These are phyloP conservation scores for Pteromalus puparum DNA, from an alignment of 1,140 invertebrate genomes.

Conservation along the genomic window DNA sequence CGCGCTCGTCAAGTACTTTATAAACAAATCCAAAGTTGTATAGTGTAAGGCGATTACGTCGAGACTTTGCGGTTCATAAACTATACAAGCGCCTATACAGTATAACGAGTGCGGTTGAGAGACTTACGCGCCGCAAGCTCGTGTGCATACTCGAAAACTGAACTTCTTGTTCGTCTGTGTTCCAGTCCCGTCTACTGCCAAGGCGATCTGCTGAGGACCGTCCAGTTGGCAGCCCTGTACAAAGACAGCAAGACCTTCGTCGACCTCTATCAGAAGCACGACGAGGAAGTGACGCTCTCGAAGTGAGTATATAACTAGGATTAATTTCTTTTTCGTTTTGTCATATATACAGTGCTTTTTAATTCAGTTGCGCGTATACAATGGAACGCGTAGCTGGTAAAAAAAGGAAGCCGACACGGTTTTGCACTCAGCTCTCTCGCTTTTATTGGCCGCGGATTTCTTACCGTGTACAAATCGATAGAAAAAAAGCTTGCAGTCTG, in stretches of 20 bases:
- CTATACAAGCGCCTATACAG: too few relatives aligned
- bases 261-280: slow-evolving; percentile 86
- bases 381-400: neutral
- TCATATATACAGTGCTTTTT: neutral
- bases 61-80: too few relatives aligned
- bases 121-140: too few relatives aligned
- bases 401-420: slow-evolving; percentile 3
- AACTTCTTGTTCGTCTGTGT: slow-evolving; percentile 29
- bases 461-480: too few relatives aligned
- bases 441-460: neutral
- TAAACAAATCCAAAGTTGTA: too few relatives aligned
- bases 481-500: too few relatives aligned
- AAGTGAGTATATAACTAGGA: slow-evolving; percentile 67
- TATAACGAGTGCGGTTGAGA: too few relatives aligned
- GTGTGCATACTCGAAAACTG: neutral
- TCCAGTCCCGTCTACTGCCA: slow-evolving; percentile 89
- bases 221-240: slow-evolving; percentile 87
- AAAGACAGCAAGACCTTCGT: slow-evolving; percentile 95
- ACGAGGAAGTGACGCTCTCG: slow-evolving; percentile 80
- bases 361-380: neutral
- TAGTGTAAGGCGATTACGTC: too few relatives aligned
- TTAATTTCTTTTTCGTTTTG: neutral
- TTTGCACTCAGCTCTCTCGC: slow-evolving; percentile 14
- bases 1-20: too few relatives aligned
- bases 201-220: slow-evolving; percentile 85